Evolutionary conservation across 2,797 vertebrate species (phyloP).

Genomic region (Bradypodion pumilum): DNA sequence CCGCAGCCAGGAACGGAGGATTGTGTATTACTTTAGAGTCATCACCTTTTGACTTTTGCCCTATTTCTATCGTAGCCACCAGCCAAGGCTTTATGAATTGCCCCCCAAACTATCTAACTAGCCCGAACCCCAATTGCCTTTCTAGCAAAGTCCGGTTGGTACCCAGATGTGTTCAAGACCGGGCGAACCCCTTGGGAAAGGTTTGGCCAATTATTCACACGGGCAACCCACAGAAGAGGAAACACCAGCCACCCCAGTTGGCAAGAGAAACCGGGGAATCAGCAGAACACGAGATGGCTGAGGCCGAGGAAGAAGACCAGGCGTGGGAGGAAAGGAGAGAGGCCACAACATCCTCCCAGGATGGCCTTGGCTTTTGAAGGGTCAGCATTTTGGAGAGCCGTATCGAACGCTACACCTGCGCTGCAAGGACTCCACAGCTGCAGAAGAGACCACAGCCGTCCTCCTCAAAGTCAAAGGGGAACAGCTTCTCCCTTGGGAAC

Average conservation of each 20-base stretch:
- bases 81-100: no score
- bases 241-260: neutral
- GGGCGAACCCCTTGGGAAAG: no score
- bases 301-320: neutral
- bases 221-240: no score
- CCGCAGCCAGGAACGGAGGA: no score
- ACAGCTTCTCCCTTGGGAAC: neutral
- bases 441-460: neutral
- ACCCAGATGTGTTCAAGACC: no score
- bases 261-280: neutral
- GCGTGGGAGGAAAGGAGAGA: neutral
- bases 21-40: no score
- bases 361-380: neutral
- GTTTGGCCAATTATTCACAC: no score
- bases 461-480: neutral
- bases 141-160: no score
- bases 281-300: neutral
- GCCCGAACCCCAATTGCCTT: no score
- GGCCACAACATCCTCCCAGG: neutral
- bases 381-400: neutral
- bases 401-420: neutral
- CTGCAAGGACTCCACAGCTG: neutral
- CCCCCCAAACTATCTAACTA: no score
- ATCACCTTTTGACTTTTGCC: no score
- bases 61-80: no score